These are phyloP conservation scores for Melinaea menophilus DNA, from an alignment of 2,888 invertebrate species.

Conservation along the genomic window DNA sequence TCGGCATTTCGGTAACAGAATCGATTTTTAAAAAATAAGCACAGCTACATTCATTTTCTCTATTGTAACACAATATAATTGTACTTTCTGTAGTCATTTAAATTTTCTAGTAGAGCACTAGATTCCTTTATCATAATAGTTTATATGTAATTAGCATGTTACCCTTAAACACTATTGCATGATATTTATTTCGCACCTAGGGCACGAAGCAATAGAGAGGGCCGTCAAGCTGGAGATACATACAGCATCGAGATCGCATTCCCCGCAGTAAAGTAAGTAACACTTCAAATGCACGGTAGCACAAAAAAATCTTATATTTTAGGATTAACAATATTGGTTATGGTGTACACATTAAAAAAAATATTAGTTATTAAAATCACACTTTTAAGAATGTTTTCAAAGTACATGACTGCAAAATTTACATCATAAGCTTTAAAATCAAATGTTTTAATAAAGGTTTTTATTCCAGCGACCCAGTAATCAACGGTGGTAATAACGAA, in stretches of 20 bases:
- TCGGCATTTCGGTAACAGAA: neutral
- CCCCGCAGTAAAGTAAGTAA: conserved; percentile 93
- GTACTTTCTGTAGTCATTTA: conserved; percentile 3
- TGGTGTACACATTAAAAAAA: neutral
- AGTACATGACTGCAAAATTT: neutral
- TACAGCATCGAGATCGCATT: conserved; percentile 95
- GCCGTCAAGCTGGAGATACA: conserved; percentile 91
- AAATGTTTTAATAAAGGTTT: conserved; percentile 7
- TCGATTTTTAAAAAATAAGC: neutral
- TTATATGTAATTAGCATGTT: conserved; percentile 46
- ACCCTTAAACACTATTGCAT: conserved; percentile 69
- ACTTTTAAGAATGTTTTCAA: neutral
- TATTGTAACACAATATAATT: neutral
- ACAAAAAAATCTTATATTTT: conserved; percentile 28
- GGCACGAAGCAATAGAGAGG: conserved; percentile 84
- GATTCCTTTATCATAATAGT: conserved; percentile 12
- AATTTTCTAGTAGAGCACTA: conserved; percentile 16
- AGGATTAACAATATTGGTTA: neutral
- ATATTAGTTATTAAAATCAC: neutral
- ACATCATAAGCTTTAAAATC: neutral
- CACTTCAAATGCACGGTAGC: conserved; percentile 52
- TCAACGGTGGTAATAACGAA: conserved; percentile 91
- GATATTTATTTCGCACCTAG: conserved; percentile 80
- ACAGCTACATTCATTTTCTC: neutral
- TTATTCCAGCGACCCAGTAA: conserved; percentile 88